Percentiles rank a stretch among this genome's conserved stretches.
phyloP scores from a whole-genome alignment of 1,140 invertebrate genomes.

The Eufriesea mexicana region DNA sequence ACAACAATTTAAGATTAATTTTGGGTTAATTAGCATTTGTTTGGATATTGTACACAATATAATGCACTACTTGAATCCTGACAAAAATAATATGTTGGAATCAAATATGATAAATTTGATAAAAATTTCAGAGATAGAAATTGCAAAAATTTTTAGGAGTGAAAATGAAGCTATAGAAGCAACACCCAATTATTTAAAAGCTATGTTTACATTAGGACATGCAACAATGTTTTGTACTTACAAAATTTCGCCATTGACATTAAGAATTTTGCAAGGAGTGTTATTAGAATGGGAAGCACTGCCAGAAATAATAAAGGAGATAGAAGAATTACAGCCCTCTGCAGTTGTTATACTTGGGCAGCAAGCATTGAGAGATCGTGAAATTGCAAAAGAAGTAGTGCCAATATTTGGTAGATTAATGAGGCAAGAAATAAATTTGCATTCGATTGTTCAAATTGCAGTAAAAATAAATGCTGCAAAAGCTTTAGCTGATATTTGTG shows the following conservation, averaged over 20 bases:
- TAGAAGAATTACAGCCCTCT: slow-evolving; percentile 70
- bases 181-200: slow-evolving; percentile 65
- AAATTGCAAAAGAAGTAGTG: slow-evolving; percentile 77
- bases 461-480: slow-evolving; percentile 86
- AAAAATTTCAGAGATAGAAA: slow-evolving; percentile 68
- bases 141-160: slow-evolving; percentile 69
- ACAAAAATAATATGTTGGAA: slow-evolving; percentile 50
- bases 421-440: slow-evolving; percentile 55
- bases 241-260: slow-evolving; percentile 64
- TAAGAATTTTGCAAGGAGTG: slow-evolving; percentile 73
- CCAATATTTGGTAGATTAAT: slow-evolving; percentile 76
- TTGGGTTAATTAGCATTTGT: slow-evolving; percentile 70
- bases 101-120: slow-evolving; percentile 70
- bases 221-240: slow-evolving; percentile 72
- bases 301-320: slow-evolving; percentile 54
- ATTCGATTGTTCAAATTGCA: slow-evolving; percentile 75
- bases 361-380: slow-evolving; percentile 74
- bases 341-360: slow-evolving; percentile 75
- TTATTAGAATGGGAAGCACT: slow-evolving; percentile 74
- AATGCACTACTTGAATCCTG: slow-evolving; percentile 57
- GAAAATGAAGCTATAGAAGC: slow-evolving; percentile 51
- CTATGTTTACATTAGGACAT: slow-evolving; percentile 78
- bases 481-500: slow-evolving; percentile 85
- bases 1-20: slow-evolving; percentile 69
- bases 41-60: slow-evolving; percentile 73